Evolutionary conservation across 2,888 invertebrate species (phyloP), one percentile per base, ranked within the genome.

Genomic region (Watsonalla cultraria): DNA sequence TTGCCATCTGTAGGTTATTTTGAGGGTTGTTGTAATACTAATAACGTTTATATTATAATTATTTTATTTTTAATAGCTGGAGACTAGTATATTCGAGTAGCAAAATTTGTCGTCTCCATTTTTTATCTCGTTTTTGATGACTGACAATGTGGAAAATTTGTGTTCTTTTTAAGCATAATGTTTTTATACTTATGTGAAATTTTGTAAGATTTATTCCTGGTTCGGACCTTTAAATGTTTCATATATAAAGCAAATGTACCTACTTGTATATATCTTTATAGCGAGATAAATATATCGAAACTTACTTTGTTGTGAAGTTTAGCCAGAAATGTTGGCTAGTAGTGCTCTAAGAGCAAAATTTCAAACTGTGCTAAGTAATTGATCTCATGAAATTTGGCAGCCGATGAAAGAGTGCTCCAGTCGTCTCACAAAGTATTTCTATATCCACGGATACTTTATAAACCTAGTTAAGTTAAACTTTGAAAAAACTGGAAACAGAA

Each of bases 321-420:
- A 68, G 64, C 64, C 66, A 63, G 56, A 62, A 57, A 58, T 51
- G 47, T 73, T 69, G 64, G 59, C 60, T 62, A 60, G 56, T 68
- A 52, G 57, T 56, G 82, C 84, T 82, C 84, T 65, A 70, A 78
- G 84, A 83, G 82, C 82, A 56, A 64, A 59, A 59, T 73, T 76
- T 72, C 72, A 62, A 58, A 55, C 24, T 69, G 61, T 73, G 74
- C 70, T 72, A 78, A 24, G 24, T 24, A 24, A 24, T 78, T 85
- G 87, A 87, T 87, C 87, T 87, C 86, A 86, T 78, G 61, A 74
- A 74, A 68, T 63, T 65, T 64, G 65, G 68, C 71, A 68, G 67
- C 64, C 59, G 62, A 56, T 66, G 58, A 52, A 60, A 55, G 61
- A 62, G 58, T 61, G 64, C 65, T 64, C 64, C 57, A 13, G 9